These are phyloP conservation scores for Nerophis lumbriciformis DNA, from an alignment of 2,113 vertebrate genomes.

Conservation along the genomic window DNA sequence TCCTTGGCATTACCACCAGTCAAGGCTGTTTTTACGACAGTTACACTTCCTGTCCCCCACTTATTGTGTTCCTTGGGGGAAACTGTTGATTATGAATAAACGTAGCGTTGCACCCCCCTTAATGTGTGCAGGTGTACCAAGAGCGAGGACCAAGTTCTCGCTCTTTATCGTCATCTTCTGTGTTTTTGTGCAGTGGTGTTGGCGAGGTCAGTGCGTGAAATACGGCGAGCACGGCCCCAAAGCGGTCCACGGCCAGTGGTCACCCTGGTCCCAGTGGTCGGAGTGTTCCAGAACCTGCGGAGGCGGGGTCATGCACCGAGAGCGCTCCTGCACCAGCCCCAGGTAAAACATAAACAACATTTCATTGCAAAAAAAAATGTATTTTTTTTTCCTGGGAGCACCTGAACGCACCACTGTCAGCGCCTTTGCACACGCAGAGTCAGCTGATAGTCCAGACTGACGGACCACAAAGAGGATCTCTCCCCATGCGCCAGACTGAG, in stretches of 20 bases:
- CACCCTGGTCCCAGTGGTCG: constrained; percentile 86
- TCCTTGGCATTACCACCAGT: too few species aligned
- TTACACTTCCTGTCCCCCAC: too few species aligned
- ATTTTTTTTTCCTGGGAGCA: constrained; percentile 45
- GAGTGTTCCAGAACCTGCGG: constrained; percentile 92
- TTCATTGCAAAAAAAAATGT: not conserved
- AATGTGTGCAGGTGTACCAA: too few species aligned
- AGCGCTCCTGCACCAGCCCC: constrained; percentile 89
- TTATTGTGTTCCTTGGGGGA: too few species aligned
- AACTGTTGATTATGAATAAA: too few species aligned
- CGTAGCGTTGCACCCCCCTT: too few species aligned
- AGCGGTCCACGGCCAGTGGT: constrained; percentile 90
- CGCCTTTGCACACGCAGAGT: constrained; percentile 22
- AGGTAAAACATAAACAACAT: constrained; percentile 65
- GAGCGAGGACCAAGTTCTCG: too few species aligned
- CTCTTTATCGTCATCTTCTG: constrained; percentile 12
- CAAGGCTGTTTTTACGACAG: too few species aligned
- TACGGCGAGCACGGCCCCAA: constrained; percentile 86
- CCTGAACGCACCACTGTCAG: constrained; percentile 54
- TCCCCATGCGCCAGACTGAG: constrained; percentile 44
- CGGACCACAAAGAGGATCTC: constrained; percentile 39
- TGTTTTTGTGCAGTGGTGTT: constrained; percentile 84
- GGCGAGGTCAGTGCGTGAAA: constrained; percentile 89
- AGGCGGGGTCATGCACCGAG: constrained; percentile 82
- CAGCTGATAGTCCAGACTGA: constrained; percentile 53